Conservation (phyloP, 2,888 invertebrate genomes). For the Oscheius sp. region DNA sequence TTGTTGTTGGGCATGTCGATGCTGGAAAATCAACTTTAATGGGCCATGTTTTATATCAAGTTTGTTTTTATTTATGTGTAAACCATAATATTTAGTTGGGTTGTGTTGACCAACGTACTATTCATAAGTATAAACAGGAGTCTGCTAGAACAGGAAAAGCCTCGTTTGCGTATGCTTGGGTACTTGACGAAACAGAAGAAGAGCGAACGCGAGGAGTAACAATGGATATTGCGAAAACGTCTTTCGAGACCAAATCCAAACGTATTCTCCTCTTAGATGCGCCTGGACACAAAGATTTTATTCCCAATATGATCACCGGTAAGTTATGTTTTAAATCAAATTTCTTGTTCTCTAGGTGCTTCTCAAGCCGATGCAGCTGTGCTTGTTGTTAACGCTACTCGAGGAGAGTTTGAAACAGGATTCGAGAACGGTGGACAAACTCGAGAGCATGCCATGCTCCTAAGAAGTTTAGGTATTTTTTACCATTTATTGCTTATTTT, state of each 20-base stretch:
- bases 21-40: conserved; percentile 96
- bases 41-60: conserved; percentile 87
- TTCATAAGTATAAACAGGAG: conserved; percentile 97
- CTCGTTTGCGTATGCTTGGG: conserved; percentile 90
- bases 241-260: conserved; percentile 64
- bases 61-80: conserved; percentile 41
- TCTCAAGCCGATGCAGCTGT: conserved; percentile 97
- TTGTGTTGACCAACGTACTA: conserved; percentile 87
- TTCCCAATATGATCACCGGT: conserved; percentile 96
- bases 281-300: conserved; percentile 98
- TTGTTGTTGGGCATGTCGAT: conserved; percentile 88
- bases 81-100: conserved; percentile 74
- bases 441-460: conserved; percentile 93
- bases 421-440: conserved; percentile 98
- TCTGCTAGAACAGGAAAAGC: conserved; percentile 96
- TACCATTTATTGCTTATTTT: not conserved
- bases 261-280: conserved; percentile 85
- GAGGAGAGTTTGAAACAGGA: conserved; percentile 98
- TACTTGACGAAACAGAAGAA: conserved; percentile 97
- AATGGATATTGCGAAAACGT: conserved; percentile 90
- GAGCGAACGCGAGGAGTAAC: conserved; percentile 92
- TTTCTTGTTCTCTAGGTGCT: conserved; percentile 79
- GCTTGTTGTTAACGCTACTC: conserved; percentile 89
- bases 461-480: conserved; percentile 81
- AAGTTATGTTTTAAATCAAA: conserved; percentile 23